These are phyloP conservation scores for Dioctria rufipes DNA, from an alignment of 2,888 invertebrate genomes.

Conservation along the genomic window DNA sequence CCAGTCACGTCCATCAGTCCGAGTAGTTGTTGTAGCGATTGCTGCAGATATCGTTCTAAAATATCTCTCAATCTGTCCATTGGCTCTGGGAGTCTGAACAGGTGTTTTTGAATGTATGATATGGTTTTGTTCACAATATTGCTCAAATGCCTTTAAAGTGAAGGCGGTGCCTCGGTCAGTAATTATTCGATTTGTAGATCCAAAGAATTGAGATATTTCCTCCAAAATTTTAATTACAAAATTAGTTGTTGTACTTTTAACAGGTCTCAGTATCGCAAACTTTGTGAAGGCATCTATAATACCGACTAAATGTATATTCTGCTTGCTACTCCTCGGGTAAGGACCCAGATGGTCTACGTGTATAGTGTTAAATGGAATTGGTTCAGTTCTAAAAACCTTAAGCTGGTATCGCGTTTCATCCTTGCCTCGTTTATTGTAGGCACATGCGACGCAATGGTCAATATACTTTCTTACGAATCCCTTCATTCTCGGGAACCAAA, in stretches of 20 bases:
- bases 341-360: constrained; percentile 58
- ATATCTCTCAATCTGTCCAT: constrained; percentile 59
- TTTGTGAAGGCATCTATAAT: constrained; percentile 58
- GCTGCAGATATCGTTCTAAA: constrained; percentile 51
- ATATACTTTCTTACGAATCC: constrained; percentile 45
- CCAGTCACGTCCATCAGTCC: constrained; percentile 49
- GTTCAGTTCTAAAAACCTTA: constrained; percentile 12
- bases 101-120: constrained; percentile 62
- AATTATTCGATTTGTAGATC: constrained; percentile 56
- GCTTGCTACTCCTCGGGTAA: constrained; percentile 55
- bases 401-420: constrained; percentile 34
- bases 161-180: constrained; percentile 58
- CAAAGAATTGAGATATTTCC: constrained; percentile 58
- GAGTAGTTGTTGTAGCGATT: constrained; percentile 44
- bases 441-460: constrained; percentile 40
- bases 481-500: constrained; percentile 45
- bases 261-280: constrained; percentile 57
- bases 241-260: constrained; percentile 56
- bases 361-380: constrained; percentile 50
- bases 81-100: constrained; percentile 60
- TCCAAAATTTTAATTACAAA: constrained; percentile 57
- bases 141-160: constrained; percentile 58
- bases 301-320: constrained; percentile 56
- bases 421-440: constrained; percentile 34
- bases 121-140: constrained; percentile 58